phyloP scores from a whole-genome alignment of 2,113 vertebrate species.

The Psephotus haematonotus region DNA sequence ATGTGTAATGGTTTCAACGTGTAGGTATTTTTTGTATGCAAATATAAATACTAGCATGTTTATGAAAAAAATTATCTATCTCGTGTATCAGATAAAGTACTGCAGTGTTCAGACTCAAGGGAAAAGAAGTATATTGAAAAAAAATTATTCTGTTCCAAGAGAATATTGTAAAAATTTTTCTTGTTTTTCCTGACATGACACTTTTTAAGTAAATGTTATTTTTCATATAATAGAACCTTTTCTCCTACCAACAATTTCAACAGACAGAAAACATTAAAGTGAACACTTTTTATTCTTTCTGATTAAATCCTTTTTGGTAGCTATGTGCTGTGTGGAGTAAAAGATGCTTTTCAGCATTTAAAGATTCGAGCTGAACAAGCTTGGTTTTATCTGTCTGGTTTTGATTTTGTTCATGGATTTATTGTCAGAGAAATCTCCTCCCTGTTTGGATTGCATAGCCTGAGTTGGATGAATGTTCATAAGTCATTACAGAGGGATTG shows the following conservation, averaged over 20 bases:
- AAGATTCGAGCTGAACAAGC: background rate
- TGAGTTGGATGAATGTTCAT: background rate
- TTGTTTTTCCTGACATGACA: conserved; percentile 1
- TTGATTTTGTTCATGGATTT: conserved; percentile 33
- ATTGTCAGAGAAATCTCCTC: background rate
- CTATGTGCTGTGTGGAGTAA: background rate
- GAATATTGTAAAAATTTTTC: background rate
- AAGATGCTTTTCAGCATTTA: background rate
- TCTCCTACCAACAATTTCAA: conserved; percentile 12
- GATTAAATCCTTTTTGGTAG: conserved; percentile 28
- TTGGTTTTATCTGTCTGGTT: conserved; percentile 24
- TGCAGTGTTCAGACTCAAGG: background rate
- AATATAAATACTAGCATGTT: background rate
- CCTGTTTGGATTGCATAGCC: background rate
- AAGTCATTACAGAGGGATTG: background rate
- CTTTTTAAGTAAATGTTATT: background rate
- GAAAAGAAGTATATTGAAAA: background rate
- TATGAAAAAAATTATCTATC: background rate
- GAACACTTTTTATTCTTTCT: background rate
- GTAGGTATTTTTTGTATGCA: background rate
- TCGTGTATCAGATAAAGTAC: background rate
- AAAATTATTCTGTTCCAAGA: background rate
- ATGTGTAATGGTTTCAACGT: background rate
- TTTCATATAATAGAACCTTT: background rate
- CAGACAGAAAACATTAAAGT: background rate